phyloP scores from a whole-genome alignment of 2,888 invertebrate genomes.

The Octonoba sinensis region DNA sequence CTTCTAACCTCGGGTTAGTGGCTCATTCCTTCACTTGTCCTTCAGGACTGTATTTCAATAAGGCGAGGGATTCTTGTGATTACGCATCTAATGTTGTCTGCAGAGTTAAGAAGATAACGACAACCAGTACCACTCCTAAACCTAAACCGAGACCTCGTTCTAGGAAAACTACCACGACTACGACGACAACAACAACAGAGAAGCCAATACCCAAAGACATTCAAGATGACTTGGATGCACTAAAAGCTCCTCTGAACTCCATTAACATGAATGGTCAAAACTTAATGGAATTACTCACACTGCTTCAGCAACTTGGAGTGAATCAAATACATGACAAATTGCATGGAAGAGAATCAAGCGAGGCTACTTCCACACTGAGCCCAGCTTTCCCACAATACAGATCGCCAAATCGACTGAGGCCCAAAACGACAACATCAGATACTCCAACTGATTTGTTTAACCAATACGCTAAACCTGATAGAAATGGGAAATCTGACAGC shows the following conservation, averaged over 20 bases:
- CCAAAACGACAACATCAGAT: not conserved
- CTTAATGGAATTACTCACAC: conserved; percentile 47
- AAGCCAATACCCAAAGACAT: conserved; percentile 18
- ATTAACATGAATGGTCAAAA: conserved; percentile 36
- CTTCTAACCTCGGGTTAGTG: conserved; percentile 86
- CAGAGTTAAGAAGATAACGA: conserved; percentile 51
- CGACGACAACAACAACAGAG: conserved; percentile 56
- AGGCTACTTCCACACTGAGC: conserved; percentile 38
- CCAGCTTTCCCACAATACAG: conserved; percentile 45
- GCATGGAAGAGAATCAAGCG: conserved; percentile 39
- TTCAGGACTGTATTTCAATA: conserved; percentile 90
- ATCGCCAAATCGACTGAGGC: conserved; percentile 38
- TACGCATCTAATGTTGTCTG: conserved; percentile 85
- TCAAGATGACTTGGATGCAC: conserved; percentile 23
- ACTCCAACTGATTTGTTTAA: conserved; percentile 26
- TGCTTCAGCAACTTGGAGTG: conserved; percentile 55
- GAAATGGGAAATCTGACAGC: not conserved
- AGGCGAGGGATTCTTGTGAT: conserved; percentile 91
- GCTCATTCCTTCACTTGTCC: conserved; percentile 94
- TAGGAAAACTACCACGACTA: conserved; percentile 29
- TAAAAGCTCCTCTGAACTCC: conserved; percentile 23
- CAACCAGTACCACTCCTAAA: conserved; percentile 44
- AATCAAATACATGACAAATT: conserved; percentile 56
- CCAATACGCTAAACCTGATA: conserved; percentile 56
- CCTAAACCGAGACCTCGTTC: conserved; percentile 38